These are phyloP conservation scores for Molossus molossus DNA, from an alignment of 2,797 vertebrate species.

Conservation along the genomic window DNA sequence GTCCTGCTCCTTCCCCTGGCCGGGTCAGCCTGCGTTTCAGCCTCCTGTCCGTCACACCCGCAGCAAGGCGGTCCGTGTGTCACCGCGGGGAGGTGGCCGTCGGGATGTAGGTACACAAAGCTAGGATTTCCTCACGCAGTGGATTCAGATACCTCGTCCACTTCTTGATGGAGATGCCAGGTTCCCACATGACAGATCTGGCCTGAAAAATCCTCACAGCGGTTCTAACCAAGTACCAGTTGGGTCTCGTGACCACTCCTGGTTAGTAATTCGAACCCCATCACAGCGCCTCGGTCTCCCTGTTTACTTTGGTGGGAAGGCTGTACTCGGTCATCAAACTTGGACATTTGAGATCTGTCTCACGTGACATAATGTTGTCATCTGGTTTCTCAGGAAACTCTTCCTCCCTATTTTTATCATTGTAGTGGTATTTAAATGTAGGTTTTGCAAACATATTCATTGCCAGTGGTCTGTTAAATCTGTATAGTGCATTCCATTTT, in stretches of 20 bases:
- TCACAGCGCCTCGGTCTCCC: not conserved
- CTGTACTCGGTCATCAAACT: not conserved
- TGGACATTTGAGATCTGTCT: not conserved
- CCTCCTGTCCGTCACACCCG: not conserved
- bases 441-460: not conserved
- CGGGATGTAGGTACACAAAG: not conserved
- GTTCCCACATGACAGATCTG: not conserved
- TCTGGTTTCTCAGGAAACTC: conserved; percentile 59
- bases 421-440: not conserved
- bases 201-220: not conserved
- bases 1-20: not conserved
- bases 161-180: not conserved
- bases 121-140: not conserved
- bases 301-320: not conserved
- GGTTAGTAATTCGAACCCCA: not conserved
- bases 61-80: not conserved
- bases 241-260: not conserved
- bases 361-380: not conserved
- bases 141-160: not conserved
- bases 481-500: not conserved
- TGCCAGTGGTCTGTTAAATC: conserved; percentile 5
- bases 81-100: not conserved
- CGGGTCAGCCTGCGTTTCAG: not conserved
- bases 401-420: not conserved
- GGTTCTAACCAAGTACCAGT: not conserved